Evolutionary conservation across 1,140 invertebrate species (phyloP), one percentile per base, ranked within the genome.

Genomic region (Luehdorfia chinensis): DNA sequence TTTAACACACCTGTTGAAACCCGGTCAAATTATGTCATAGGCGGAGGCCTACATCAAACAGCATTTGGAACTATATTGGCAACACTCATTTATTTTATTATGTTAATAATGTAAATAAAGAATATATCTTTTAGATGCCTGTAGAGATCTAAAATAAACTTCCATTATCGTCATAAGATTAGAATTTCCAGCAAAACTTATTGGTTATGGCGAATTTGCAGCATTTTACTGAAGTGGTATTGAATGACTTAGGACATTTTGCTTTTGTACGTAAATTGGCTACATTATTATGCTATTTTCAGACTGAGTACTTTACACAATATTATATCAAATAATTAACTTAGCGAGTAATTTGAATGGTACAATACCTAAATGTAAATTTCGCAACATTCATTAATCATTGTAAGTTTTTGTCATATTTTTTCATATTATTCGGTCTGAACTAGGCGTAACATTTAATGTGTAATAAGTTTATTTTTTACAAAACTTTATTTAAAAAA

Each of bases 391-490:
- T 27, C 23, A 37, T 12, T 4, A 7, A 11, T 11, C n/a, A 6
- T 3, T 3, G 7, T 13, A 32, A 36, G 11, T 12, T 11, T 13
- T 7, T n/a, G 21, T 25, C 34, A 13, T 37, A 8, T 6, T 12
- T 37, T 19, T 37, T 41, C 15, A 47, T 49, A 30, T 34, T 30
- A 43, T 43, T 43, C 33, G 25, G 52, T 61, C 47, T 51, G 37
- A 33, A 46, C 32, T 25, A 39, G 41, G 23, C 25, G 15, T 50
- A 23, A 18, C 4, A 11, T 18, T 6, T 16, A 14, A 11, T 19
- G 27, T 30, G 21, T 31, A 30, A 31, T 21, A 46, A 15, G n/a
- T 49, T 48, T 54, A 52, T 49, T 54, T 51, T 57, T 49, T 44
- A 47, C 16, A 31, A 31, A 21, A 16, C 25, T 32, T 31, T n/a